These are phyloP conservation scores for Cacatua alba DNA, from an alignment of 2,113 vertebrate genomes.

Conservation along the genomic window DNA sequence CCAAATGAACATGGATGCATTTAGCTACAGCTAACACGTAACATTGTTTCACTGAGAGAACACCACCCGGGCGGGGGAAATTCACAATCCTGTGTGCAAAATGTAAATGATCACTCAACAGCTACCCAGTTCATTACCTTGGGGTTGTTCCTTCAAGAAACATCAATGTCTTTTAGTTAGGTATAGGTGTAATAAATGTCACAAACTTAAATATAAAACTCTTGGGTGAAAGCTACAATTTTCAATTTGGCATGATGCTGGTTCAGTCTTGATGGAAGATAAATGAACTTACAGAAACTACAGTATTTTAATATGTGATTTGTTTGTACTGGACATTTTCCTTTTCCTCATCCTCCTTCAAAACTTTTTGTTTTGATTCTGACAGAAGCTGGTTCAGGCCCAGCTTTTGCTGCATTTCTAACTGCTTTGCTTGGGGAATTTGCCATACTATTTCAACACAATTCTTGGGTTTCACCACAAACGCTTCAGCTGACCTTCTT, in stretches of 20 bases:
- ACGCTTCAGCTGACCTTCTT: neutral
- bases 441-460: neutral
- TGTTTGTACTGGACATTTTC: neutral
- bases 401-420: neutral
- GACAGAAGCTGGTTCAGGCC: neutral
- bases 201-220: neutral
- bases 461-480: neutral
- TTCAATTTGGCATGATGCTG: neutral
- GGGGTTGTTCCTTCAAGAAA: neutral
- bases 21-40: neutral
- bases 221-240: neutral
- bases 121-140: neutral
- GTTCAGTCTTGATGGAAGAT: neutral
- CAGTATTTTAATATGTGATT: neutral
- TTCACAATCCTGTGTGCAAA: neutral
- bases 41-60: neutral
- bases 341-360: neutral
- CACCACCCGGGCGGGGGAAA: neutral
- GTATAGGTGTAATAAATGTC: neutral
- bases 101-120: neutral
- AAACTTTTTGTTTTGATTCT: neutral
- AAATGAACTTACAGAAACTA: neutral
- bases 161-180: neutral
- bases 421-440: neutral
- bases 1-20: neutral